phyloP scores from a whole-genome alignment of 2,113 vertebrate species.

The Engystomops pustulosus region DNA sequence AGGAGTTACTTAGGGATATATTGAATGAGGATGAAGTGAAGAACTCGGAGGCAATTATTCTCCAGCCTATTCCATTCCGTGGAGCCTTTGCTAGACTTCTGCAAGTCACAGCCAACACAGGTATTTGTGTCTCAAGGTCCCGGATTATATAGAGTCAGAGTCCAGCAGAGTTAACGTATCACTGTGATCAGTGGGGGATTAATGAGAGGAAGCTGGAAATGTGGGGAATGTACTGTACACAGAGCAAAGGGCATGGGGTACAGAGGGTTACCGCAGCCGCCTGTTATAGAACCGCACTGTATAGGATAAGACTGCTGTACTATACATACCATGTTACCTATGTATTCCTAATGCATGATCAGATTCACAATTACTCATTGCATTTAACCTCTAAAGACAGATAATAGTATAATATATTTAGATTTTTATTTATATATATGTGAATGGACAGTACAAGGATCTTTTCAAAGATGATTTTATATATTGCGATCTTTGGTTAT shows the following conservation, averaged over 20 bases:
- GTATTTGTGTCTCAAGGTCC: constrained; percentile 27
- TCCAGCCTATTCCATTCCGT: neutral
- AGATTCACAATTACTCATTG: no score
- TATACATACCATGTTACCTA: no score
- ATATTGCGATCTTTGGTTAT: no score
- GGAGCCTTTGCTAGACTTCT: neutral
- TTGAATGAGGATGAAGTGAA: neutral
- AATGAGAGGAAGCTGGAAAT: constrained; percentile 53
- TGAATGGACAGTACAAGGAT: no score
- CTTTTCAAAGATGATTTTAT: no score
- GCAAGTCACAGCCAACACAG: constrained; percentile 33
- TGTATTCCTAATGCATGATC: neutral
- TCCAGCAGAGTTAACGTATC: constrained; percentile 53
- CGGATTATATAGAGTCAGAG: constrained; percentile 56
- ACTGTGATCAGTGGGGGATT: constrained; percentile 52
- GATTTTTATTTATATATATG: no score
- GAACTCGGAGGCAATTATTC: neutral
- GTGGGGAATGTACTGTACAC: constrained; percentile 35
- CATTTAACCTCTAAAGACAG: no score
- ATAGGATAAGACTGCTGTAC: neutral
- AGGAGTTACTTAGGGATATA: neutral
- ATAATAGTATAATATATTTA: no score
- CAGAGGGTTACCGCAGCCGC: neutral
- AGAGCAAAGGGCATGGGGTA: constrained; percentile 19
- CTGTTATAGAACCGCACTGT: neutral